Evolutionary conservation across 2,888 invertebrate genomes (phyloP).

Genomic region (Tryphoninae sp.): DNA sequence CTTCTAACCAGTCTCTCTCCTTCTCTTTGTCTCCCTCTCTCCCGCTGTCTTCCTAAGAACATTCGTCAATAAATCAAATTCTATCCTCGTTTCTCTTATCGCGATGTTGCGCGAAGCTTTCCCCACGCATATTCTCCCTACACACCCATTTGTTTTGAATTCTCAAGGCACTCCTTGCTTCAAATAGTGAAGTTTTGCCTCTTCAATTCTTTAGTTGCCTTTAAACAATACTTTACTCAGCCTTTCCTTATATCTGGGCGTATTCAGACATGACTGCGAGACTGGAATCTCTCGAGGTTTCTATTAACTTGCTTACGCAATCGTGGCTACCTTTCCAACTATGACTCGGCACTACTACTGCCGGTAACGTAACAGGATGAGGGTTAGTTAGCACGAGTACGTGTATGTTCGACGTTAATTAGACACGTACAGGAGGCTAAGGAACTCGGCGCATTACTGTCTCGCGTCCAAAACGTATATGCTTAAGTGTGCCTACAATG

Average conservation of each 20-base stretch:
- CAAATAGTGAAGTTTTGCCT: neutral
- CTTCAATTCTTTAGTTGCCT: neutral
- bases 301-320: constrained; percentile 60
- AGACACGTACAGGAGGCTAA: constrained; percentile 62
- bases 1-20: constrained; percentile 15
- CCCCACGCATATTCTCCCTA: neutral
- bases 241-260: constrained; percentile 9
- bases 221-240: neutral
- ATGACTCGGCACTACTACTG: constrained; percentile 41
- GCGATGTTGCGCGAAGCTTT: constrained; percentile 26
- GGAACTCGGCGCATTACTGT: constrained; percentile 37
- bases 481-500: constrained; percentile 19
- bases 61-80: constrained; percentile 49
- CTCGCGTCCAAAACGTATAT: constrained; percentile 12
- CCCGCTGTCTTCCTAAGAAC: constrained; percentile 29
- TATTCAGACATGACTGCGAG: constrained; percentile 34
- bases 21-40: no score
- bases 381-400: constrained; percentile 65
- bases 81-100: constrained; percentile 16
- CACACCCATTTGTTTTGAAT: neutral
- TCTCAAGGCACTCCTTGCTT: neutral
- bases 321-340: constrained; percentile 44
- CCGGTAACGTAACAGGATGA: constrained; percentile 53
- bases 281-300: constrained; percentile 54
- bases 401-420: constrained; percentile 65